These are phyloP conservation scores for Neolamprologus variostigma DNA, from an alignment of 2,113 vertebrate genomes.

Conservation along the genomic window DNA sequence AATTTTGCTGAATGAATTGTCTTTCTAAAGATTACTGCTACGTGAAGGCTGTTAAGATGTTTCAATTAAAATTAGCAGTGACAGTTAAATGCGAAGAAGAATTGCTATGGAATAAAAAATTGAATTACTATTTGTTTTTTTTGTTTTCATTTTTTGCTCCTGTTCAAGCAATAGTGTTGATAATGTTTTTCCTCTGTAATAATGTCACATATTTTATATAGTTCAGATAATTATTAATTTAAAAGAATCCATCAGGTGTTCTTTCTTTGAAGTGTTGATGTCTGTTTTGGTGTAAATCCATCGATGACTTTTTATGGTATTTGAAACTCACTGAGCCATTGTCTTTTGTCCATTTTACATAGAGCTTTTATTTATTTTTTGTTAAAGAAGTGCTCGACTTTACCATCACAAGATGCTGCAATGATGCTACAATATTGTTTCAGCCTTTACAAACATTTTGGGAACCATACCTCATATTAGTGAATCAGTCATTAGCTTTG, in stretches of 20 bases:
- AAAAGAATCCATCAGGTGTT: background rate
- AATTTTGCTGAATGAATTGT: background rate
- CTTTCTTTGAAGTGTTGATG: background rate
- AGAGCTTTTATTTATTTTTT: fast-evolving
- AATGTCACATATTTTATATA: background rate
- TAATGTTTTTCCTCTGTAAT: background rate
- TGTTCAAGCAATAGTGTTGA: background rate
- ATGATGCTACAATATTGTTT: background rate
- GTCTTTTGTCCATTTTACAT: background rate
- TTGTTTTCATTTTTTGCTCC: background rate
- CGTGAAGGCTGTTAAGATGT: background rate
- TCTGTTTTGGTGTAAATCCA: background rate
- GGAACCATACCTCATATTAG: background rate
- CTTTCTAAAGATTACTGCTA: background rate
- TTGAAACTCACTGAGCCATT: background rate
- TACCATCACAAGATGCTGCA: background rate
- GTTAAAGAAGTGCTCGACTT: background rate
- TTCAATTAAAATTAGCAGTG: background rate
- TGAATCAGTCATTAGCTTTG: background rate
- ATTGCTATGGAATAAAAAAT: background rate
- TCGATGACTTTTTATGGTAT: background rate
- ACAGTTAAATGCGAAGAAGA: background rate
- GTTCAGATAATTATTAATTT: background rate
- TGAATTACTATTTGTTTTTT: background rate
- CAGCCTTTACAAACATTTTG: background rate